Conservation (phyloP, 1,140 invertebrate species). For the Streblospio benedicti region DNA sequence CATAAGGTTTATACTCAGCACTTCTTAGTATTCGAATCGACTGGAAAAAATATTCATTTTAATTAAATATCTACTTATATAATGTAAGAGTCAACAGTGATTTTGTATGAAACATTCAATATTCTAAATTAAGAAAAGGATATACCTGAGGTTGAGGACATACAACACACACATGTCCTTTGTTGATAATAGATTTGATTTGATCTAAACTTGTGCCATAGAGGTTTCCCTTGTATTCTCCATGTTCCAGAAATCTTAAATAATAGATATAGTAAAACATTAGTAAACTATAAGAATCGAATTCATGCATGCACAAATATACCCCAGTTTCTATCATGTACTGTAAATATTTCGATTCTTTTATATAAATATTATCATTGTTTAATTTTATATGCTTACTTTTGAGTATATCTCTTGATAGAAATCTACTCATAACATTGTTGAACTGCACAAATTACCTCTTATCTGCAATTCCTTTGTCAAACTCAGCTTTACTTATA, state of each 20-base stretch:
- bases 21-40: background rate
- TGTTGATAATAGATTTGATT: background rate
- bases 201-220: slow-evolving; percentile 4
- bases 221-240: background rate
- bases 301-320: no score
- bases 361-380: no score
- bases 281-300: background rate
- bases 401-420: no score
- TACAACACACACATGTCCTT: background rate
- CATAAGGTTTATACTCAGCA: background rate
- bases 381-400: no score
- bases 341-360: no score
- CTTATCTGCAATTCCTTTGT: no score
- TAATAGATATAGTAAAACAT: background rate
- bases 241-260: background rate
- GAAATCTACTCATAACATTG: no score
- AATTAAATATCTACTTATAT: background rate
- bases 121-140: no score
- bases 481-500: no score
- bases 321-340: no score
- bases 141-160: slow-evolving; percentile 2
- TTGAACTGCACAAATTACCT: no score
- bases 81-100: background rate
- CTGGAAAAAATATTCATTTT: background rate
- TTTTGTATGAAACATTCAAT: no score